These are phyloP conservation scores for Hassar affinis DNA, from an alignment of 2,113 vertebrate species.

Conservation along the genomic window DNA sequence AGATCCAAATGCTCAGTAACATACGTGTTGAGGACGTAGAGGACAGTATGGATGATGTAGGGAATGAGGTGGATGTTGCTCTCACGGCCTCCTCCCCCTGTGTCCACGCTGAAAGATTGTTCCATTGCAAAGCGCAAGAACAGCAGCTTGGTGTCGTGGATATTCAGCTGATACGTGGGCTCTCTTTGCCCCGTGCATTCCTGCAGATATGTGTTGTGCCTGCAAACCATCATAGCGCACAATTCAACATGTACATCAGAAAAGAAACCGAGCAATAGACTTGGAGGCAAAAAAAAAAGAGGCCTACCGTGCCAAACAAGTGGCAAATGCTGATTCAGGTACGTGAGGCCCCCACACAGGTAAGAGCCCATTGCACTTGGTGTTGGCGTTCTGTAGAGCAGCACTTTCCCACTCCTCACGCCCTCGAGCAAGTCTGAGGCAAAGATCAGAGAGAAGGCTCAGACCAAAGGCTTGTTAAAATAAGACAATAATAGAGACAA, in stretches of 20 bases:
- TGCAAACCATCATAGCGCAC: constrained; percentile 53
- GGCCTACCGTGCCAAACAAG: constrained; percentile 90
- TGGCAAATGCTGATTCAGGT: constrained; percentile 98
- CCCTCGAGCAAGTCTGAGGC: constrained; percentile 85
- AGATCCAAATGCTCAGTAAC: constrained; percentile 45
- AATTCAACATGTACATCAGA: background rate
- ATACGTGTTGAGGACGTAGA: constrained; percentile 98
- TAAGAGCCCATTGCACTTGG: constrained; percentile 97
- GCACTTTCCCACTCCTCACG: constrained; percentile 98
- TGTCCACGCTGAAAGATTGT: constrained; percentile 95
- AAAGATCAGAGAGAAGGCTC: background rate
- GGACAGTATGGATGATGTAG: constrained; percentile 98
- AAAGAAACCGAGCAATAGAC: background rate
- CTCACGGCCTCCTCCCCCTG: constrained; percentile 91
- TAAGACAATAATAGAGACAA: background rate
- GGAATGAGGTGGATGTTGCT: constrained; percentile 99
- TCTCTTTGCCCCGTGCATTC: constrained; percentile 96
- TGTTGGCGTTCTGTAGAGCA: constrained; percentile 96
- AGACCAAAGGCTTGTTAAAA: background rate
- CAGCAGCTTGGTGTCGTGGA: constrained; percentile 96
- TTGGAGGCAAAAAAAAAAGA: background rate
- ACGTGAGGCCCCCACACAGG: constrained; percentile 97
- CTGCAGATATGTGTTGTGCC: constrained; percentile 98
- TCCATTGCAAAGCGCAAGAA: constrained; percentile 96
- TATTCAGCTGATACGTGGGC: constrained; percentile 97